Conservation (phyloP, 2,113 vertebrate species). For the Malurus alboscapulatus region DNA sequence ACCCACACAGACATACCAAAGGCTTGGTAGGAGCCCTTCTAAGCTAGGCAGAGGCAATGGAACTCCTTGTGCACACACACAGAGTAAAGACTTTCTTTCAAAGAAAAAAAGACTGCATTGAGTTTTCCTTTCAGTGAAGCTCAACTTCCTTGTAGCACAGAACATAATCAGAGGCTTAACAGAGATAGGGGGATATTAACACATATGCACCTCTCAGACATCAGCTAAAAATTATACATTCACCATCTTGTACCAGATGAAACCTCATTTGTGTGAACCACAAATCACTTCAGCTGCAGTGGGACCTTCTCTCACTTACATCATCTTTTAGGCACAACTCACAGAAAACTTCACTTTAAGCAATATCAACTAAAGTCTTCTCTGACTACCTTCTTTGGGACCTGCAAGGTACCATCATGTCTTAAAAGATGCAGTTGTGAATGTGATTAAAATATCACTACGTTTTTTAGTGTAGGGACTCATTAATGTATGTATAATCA, state of each 20-base stretch:
- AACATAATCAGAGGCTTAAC: not conserved
- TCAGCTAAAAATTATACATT: constrained; percentile 32
- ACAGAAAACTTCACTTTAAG: not conserved
- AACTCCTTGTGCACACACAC: not conserved
- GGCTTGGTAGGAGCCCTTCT: not conserved
- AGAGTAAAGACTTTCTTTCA: not conserved
- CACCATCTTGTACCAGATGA: constrained; percentile 14
- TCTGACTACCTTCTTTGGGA: not conserved
- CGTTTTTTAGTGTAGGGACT: constrained; percentile 54
- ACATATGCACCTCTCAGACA: not conserved
- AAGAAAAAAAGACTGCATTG: not conserved
- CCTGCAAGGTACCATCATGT: not conserved
- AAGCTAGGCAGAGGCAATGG: not conserved
- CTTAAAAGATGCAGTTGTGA: not conserved
- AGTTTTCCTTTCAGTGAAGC: constrained; percentile 14
- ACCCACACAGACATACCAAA: not conserved
- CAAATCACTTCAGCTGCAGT: constrained; percentile 3
- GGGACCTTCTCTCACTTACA: not conserved
- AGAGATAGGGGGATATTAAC: not conserved
- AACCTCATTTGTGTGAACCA: constrained; percentile 34
- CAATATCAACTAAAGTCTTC: not conserved
- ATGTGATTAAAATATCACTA: constrained; percentile 59
- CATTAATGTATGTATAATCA: constrained; percentile 62
- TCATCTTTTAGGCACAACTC: not conserved
- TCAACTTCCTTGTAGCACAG: not conserved